These are phyloP conservation scores for Betta splendens DNA, from an alignment of 2,797 vertebrate species.

Conservation along the genomic window DNA sequence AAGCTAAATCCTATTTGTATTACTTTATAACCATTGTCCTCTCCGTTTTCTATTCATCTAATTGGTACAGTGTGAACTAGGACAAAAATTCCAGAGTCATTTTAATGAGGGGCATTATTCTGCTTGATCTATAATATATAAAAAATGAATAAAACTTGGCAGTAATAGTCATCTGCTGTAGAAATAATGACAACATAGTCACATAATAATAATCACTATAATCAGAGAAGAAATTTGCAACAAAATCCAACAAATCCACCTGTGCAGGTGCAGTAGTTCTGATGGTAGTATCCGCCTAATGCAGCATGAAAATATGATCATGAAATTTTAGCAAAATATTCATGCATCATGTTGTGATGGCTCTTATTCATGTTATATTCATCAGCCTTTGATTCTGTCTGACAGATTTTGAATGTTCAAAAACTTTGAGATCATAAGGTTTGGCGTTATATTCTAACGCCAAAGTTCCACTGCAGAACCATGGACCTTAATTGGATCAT, in stretches of 20 bases:
- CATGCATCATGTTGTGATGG: background rate
- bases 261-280: background rate
- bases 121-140: too few species aligned
- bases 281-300: background rate
- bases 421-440: constrained; percentile 18
- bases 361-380: constrained; percentile 8
- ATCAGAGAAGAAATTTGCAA: too few species aligned
- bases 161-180: too few species aligned
- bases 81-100: too few species aligned
- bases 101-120: too few species aligned
- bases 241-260: background rate
- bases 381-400: constrained; percentile 10
- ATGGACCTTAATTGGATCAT: background rate
- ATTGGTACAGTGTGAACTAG: too few species aligned
- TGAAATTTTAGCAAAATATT: background rate
- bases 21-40: too few species aligned
- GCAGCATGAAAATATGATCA: background rate
- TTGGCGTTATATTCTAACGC: constrained; percentile 18
- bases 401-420: constrained; percentile 22
- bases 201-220: too few species aligned
- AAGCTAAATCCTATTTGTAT: too few species aligned
- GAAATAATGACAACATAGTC: too few species aligned
- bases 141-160: too few species aligned
- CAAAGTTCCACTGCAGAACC: constrained; percentile 11
- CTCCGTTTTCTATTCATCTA: too few species aligned